These are phyloP conservation scores for Ypsolopha scabrella DNA, from an alignment of 2,888 invertebrate genomes.

Conservation along the genomic window DNA sequence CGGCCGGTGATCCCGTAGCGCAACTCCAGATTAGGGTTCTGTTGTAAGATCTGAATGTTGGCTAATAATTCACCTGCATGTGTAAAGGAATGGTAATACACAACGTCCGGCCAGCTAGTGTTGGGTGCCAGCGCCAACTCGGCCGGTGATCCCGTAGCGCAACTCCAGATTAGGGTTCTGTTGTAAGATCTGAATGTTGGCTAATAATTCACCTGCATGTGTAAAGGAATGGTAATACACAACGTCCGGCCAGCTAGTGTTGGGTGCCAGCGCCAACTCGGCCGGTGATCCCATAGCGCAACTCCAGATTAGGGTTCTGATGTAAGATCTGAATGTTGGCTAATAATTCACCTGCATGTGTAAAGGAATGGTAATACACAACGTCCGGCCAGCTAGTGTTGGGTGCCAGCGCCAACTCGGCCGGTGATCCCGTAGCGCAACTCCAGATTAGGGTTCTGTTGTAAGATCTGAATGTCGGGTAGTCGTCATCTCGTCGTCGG, in stretches of 20 bases:
- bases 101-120: too few relatives aligned
- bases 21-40: too few relatives aligned
- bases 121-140: too few relatives aligned
- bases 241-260: slow-evolving; percentile 84
- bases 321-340: neutral
- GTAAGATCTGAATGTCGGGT: slow-evolving; percentile 83
- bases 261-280: neutral
- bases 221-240: slow-evolving; percentile 96
- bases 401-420: slow-evolving; percentile 83
- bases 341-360: slow-evolving; percentile 76
- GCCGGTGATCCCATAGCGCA: neutral
- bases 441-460: slow-evolving; percentile 79
- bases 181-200: neutral
- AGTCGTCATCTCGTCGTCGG: slow-evolving; percentile 83
- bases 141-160: neutral
- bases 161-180: neutral
- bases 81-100: too few relatives aligned
- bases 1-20: too few relatives aligned
- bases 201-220: slow-evolving; percentile 74
- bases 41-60: too few relatives aligned
- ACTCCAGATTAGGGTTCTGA: neutral
- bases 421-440: slow-evolving; percentile 81
- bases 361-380: slow-evolving; percentile 94
- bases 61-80: too few relatives aligned
- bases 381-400: slow-evolving; percentile 92